Base-by-base conservation (phyloP, 2,888 invertebrate species). In the Seira sanloemensis region DNA sequence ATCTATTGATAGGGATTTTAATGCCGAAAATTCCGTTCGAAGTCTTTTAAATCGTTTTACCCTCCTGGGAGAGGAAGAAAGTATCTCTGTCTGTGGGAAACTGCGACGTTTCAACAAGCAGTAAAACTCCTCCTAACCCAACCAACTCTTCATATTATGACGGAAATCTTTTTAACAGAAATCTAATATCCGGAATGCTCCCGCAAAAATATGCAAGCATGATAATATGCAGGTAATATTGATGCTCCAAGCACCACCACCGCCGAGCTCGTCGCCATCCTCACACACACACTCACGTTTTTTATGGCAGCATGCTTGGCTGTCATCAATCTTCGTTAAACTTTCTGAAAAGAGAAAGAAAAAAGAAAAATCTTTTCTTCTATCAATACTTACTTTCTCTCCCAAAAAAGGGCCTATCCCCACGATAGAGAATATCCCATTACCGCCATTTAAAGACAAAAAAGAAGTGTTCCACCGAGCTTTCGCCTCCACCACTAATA, bases 311-410 rank as follows among this genome's bases (percentile, higher is more conserved):
- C 68, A 69, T 37, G 12, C 66, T 80, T 67, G 37, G 62, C 26
- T 69, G 81, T 81, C 81, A 81, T 81, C 81, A 81, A 81, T 81
- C 81, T 81, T 81, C 81, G 81, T 81, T 81, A 81, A 81, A 81
- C 50, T 81, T 50, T 26, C 68, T 71, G 71, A 71, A 50, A 27
- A 66, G 19, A 71, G 24, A 16, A 18, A 66, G 19, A 71, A 24
- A 16, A 18, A 26, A 62, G 37, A 74, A 71, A 71, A 58, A 21
- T 24, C 37, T 74, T 74, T 46, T 2, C 37, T 16, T 27, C 9
- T 58, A 72, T 24, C 58, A 25, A 12, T 23, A 27, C 73, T 1
- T 46, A 7, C 26, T 27, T 25, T 73, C 12, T 37, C 37, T n/a
- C 37, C 12, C 37, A 37, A 37, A 37, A 4, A 7, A 37, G 5